A percentile compares a stretch with the other conserved stretches of the same genome.
These are phyloP conservation scores for Poecile atricapillus DNA, from an alignment of 2,113 vertebrate genomes.

Conservation along the genomic window DNA sequence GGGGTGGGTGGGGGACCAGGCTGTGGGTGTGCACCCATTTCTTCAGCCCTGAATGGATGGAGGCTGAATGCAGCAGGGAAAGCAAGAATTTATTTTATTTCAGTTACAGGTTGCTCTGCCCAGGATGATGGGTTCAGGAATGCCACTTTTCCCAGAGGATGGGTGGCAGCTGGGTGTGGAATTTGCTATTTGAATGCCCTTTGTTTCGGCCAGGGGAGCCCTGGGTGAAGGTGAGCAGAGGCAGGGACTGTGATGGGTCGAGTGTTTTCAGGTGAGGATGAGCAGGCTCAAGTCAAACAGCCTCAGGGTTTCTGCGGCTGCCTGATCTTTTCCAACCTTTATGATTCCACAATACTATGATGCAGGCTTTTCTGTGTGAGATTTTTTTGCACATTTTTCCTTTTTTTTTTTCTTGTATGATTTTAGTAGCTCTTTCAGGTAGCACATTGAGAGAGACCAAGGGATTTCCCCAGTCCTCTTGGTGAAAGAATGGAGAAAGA, in stretches of 20 bases:
- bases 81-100: neutral
- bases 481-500: neutral
- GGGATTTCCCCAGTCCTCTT: neutral
- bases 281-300: neutral
- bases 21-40: neutral
- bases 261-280: neutral
- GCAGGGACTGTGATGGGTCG: accelerated
- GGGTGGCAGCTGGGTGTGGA: neutral
- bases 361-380: neutral
- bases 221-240: neutral
- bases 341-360: neutral
- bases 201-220: neutral
- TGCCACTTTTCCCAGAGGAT: accelerated
- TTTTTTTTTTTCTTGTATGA: accelerated
- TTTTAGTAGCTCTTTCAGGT: neutral
- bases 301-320: neutral
- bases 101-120: accelerated
- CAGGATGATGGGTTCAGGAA: neutral
- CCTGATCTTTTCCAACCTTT: neutral
- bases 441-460: neutral
- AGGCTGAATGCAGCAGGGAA: neutral
- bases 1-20: neutral
- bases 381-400: neutral
- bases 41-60: neutral
- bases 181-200: neutral